Conservation (phyloP, 2,113 vertebrate genomes). For the Ia io region DNA sequence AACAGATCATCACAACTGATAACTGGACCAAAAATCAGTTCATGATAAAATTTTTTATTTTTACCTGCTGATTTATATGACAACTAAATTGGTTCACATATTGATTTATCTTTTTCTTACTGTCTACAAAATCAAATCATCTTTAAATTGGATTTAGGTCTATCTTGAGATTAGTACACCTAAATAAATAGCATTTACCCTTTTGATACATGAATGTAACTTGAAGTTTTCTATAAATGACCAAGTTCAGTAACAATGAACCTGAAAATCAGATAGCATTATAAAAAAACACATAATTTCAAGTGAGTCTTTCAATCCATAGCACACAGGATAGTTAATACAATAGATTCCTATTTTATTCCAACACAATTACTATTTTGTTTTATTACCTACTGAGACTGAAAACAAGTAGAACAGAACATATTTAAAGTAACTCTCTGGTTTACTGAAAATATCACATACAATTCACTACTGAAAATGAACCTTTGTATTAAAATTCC, state of each 20-base stretch:
- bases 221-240: conserved; percentile 51
- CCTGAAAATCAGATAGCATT: background rate
- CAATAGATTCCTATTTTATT: conserved; percentile 50
- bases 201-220: conserved; percentile 13
- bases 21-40: background rate
- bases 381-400: conserved; percentile 44
- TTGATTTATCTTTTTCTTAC: conserved; percentile 40
- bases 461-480: conserved; percentile 35
- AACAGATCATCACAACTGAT: background rate
- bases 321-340: background rate
- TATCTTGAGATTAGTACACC: conserved; percentile 25
- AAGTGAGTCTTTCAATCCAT: conserved; percentile 44
- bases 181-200: conserved; percentile 2
- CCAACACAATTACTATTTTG: conserved; percentile 48
- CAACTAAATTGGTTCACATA: background rate
- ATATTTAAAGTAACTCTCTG: background rate
- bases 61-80: background rate
- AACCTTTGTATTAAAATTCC: conserved; percentile 16
- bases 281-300: conserved; percentile 47
- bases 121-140: conserved; percentile 50
- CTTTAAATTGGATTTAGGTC: conserved; percentile 51
- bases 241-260: background rate
- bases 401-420: conserved; percentile 18
- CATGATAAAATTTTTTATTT: conserved; percentile 33
- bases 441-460: background rate